Base-by-base conservation (phyloP, 2,888 invertebrate species). In the Ichneumon xanthorius region DNA sequence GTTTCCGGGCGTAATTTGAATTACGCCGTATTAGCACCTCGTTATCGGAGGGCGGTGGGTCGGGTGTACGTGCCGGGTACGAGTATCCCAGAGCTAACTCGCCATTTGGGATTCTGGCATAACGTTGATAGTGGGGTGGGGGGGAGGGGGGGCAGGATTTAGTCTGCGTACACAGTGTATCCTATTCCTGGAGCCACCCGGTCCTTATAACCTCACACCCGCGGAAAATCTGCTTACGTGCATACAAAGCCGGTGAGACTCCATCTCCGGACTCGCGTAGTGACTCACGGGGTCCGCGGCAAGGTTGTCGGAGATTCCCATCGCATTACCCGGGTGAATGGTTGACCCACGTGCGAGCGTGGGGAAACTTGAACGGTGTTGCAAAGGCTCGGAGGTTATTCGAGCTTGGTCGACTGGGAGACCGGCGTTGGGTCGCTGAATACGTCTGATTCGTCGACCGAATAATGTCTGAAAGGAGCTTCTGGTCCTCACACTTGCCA, bases 11-110 rank as follows among this genome's bases (percentile, higher is more conserved):
- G 50, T 78, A 75, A 85, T 85, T 82, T 85, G 85, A 82, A 85
- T 85, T 82, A 85, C 79, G 79, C 70, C 75, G 65, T 85, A 85
- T 85, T 85, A 85, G 85, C 85, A 82, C 85, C 85, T 85, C 82
- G 82, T 85, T 85, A 85, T 85, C 82, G 55, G 72, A 55, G 75
- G 78, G 73, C 19, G 70, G 82, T 85, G 65, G 33, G 82, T 67
- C 37, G 78, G 45, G 45, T 75, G 77, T 85, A 85, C 85, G 82
- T 85, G 85, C 73, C 65, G 75, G 19, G 73, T 61, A 58, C 58
- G 73, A 68, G 45, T 77, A 80, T 65, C 72, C 67, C 48, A 19
- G 63, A 55, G 55, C 58, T 22, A 61, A 16, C 75, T 37, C 63
- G 33, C 58, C 70, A 55, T 67, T 70, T 55, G 14, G 55, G 55